A percentile compares a stretch with the other conserved stretches of the same genome.
These are phyloP conservation scores for Cricetomys ansorgei DNA, from an alignment of 2,113 vertebrate genomes.

Conservation along the genomic window DNA sequence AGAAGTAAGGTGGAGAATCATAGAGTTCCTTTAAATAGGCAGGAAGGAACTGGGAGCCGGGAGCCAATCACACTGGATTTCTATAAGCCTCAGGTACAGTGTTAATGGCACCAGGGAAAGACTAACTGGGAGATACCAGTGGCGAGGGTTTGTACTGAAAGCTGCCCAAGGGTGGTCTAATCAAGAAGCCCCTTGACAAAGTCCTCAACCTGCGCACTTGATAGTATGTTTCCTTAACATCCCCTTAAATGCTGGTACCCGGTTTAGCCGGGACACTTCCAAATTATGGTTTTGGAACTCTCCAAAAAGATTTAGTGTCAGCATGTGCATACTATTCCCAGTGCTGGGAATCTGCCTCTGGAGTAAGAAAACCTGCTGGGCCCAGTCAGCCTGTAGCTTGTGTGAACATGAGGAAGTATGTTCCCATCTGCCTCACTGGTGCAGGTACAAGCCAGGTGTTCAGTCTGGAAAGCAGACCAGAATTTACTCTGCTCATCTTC, in stretches of 20 bases:
- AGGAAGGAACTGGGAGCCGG: neutral
- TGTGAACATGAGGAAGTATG: neutral
- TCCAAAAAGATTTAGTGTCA: neutral
- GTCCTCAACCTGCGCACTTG: neutral
- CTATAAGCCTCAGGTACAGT: neutral
- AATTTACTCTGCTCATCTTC: neutral
- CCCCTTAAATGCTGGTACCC: neutral
- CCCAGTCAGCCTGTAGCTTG: neutral
- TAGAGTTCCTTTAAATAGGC: neutral
- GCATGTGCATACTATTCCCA: neutral
- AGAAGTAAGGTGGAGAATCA: slow-evolving; percentile 14
- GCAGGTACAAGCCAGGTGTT: neutral
- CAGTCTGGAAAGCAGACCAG: neutral
- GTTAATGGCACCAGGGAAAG: neutral
- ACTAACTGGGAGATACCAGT: neutral
- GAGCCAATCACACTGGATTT: neutral
- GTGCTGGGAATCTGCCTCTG: neutral
- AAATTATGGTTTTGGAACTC: slow-evolving; percentile 4
- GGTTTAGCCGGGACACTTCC: neutral
- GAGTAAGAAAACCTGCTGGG: neutral
- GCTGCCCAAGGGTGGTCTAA: neutral
- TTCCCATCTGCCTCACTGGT: neutral
- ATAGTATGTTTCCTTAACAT: neutral
- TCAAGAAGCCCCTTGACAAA: neutral
- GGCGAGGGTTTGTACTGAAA: neutral